phyloP scores from a whole-genome alignment of 2,113 vertebrate species.

The Scalopus aquaticus region DNA sequence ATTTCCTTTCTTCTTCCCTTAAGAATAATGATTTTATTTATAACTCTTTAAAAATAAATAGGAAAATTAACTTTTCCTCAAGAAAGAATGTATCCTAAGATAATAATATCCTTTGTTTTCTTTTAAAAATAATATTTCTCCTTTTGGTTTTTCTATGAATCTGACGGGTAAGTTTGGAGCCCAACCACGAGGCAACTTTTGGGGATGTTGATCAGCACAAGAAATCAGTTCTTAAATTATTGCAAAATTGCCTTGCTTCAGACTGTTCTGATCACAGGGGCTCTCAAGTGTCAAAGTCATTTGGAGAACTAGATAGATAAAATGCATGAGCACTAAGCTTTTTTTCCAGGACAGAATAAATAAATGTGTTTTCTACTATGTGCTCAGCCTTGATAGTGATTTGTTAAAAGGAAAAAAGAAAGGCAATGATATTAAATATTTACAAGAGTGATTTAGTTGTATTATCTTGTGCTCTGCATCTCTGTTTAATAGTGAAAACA shows the following conservation, averaged over 20 bases:
- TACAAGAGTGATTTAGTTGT: conserved; percentile 88
- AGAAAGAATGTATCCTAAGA: conserved; percentile 63
- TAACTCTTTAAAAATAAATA: conserved; percentile 18
- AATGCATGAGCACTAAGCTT: conserved; percentile 85
- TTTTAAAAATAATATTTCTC: conserved; percentile 63
- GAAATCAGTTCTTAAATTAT: conserved; percentile 85
- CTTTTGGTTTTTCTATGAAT: conserved; percentile 65
- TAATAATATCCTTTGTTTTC: conserved; percentile 49
- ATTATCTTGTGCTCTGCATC: conserved; percentile 83
- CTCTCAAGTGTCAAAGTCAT: conserved; percentile 88
- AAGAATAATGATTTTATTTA: conserved; percentile 28
- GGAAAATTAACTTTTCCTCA: conserved; percentile 53
- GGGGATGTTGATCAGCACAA: conserved; percentile 83
- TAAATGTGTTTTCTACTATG: conserved; percentile 86
- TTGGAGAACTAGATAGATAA: conserved; percentile 86
- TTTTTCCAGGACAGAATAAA: conserved; percentile 85
- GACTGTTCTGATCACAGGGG: conserved; percentile 86
- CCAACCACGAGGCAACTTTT: conserved; percentile 77
- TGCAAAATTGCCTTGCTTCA: conserved; percentile 85
- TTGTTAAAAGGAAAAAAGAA: conserved; percentile 85
- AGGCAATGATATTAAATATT: conserved; percentile 88
- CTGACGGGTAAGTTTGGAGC: conserved; percentile 74
- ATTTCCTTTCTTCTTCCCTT: conserved; percentile 18
- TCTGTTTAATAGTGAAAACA: conserved; percentile 86
- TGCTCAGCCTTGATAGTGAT: conserved; percentile 85